Base-by-base conservation (phyloP, 1,140 invertebrate genomes). In the Brachionus paranguensis region DNA sequence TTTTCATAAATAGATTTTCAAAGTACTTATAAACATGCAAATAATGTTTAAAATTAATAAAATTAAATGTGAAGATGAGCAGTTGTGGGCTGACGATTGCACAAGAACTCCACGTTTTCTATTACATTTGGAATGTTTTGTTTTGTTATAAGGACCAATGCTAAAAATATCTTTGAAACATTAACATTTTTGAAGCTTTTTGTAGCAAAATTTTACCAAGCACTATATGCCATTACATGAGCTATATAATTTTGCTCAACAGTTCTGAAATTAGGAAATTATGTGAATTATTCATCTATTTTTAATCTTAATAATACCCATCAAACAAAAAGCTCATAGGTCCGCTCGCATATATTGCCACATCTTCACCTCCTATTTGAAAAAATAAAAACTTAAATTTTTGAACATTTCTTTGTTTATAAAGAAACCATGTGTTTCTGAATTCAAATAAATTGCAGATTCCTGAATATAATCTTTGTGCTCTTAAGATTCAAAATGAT, bases 241-340 rank as follows among this genome's bases (percentile, higher is more conserved):
- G 78, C 37, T 37, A 81, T 64, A 10, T 81, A 81, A 24, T 45
- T 81, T 81, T 81, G 78, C 27, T 81, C 78, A 43, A 81, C 78
- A 17, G 78, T 81, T 60, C 78, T 81, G 7, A 27, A 50, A 50
- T 29, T 33, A 17, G 0, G 5, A 8, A 70, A 10, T 14, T 17
- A 11, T 24, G 33, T 33, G 11, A 70, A 37, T 70, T 12, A n/a
- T 70, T 70, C 12, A 37, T 70, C 0, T n/a, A 29, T 70, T 11
- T 4, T 17, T 4, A n/a, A 29, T 41, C 14, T 68, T 10, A 11
- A 12, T 6, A 17, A 17, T 24, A 76, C 72, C 72, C 72, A 50
- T 76, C 93, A 86, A 96, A 94, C 7, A 96, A 88, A 89, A 96
- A 94, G 0, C 94, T 92, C 88, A 92, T 92, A 2, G 94, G 94